Percentiles rank a stretch among this genome's conserved stretches.
Evolutionary conservation across 2,113 vertebrate genomes (phyloP).

Genomic region (Dinomys branickii): DNA sequence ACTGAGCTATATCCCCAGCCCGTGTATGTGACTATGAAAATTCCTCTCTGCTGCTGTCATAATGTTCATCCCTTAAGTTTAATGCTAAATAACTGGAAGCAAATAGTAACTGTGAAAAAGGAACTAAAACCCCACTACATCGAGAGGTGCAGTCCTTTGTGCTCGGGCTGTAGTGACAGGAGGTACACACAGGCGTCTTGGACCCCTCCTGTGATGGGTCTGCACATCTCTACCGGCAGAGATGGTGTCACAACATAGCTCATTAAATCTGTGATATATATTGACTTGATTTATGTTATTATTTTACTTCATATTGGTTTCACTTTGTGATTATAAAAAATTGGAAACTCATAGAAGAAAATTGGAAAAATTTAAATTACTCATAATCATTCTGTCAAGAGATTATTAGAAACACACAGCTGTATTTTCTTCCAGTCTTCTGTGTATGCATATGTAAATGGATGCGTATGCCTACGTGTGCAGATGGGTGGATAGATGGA

Average conservation of each 20-base stretch:
- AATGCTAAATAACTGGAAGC: constrained; percentile 72
- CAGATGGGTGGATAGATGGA: neutral
- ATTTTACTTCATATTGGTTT: neutral
- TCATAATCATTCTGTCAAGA: neutral
- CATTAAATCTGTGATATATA: neutral
- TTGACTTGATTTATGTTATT: neutral
- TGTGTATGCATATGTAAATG: neutral
- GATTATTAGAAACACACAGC: neutral
- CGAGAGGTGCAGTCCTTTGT: constrained; percentile 67
- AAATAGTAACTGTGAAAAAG: constrained; percentile 63
- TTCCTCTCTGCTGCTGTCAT: neutral
- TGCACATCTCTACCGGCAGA: neutral
- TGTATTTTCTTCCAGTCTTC: neutral
- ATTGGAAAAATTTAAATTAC: neutral
- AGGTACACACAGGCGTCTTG: fast-evolving
- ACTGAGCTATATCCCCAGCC: too few relatives aligned
- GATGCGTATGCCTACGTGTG: neutral
- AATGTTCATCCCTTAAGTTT: constrained; percentile 39
- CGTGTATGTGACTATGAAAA: neutral
- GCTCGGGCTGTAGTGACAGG: constrained; percentile 43
- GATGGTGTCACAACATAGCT: neutral
- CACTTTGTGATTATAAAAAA: neutral
- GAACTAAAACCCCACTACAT: constrained; percentile 64
- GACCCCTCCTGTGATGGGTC: fast-evolving
- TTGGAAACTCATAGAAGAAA: neutral